A percentile compares a stretch with the other conserved stretches of the same genome.
phyloP scores from a whole-genome alignment of 2,888 invertebrate genomes.

The Caprella mutica region DNA sequence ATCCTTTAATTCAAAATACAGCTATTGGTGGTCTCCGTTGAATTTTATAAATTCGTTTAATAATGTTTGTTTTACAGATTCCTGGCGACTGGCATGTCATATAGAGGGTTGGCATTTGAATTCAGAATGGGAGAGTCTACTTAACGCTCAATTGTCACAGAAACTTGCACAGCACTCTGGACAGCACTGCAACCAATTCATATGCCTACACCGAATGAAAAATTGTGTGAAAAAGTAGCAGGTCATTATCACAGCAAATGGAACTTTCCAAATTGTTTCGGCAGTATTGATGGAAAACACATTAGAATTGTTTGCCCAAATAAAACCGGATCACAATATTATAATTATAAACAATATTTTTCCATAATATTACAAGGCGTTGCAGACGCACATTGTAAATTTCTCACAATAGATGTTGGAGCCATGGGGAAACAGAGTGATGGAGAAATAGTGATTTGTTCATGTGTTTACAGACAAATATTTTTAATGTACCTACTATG shows the following conservation, averaged over 20 bases:
- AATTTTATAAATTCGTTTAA: too few relatives aligned
- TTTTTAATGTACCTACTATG: background rate
- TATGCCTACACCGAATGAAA: too few relatives aligned
- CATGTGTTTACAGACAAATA: background rate
- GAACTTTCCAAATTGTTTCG: slow-evolving; percentile 3
- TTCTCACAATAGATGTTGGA: background rate
- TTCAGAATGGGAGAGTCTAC: too few relatives aligned
- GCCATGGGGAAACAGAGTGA: background rate
- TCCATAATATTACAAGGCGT: background rate
- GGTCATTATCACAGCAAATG: background rate
- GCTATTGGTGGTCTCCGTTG: too few relatives aligned
- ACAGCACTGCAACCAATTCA: too few relatives aligned
- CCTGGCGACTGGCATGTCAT: too few relatives aligned
- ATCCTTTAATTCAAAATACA: too few relatives aligned
- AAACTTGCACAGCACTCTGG: too few relatives aligned
- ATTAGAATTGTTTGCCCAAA: background rate
- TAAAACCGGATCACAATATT: background rate
- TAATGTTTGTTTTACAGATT: too few relatives aligned
- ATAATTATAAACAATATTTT: background rate
- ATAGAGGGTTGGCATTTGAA: too few relatives aligned
- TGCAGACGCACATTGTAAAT: background rate
- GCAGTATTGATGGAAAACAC: background rate
- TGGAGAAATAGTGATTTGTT: background rate
- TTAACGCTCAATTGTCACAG: too few relatives aligned
- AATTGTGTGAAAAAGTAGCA: too few relatives aligned